Evolutionary conservation across 2,797 vertebrate species (phyloP), one percentile per base, ranked within the genome.

Genomic region (Champsocephalus gunnari): DNA sequence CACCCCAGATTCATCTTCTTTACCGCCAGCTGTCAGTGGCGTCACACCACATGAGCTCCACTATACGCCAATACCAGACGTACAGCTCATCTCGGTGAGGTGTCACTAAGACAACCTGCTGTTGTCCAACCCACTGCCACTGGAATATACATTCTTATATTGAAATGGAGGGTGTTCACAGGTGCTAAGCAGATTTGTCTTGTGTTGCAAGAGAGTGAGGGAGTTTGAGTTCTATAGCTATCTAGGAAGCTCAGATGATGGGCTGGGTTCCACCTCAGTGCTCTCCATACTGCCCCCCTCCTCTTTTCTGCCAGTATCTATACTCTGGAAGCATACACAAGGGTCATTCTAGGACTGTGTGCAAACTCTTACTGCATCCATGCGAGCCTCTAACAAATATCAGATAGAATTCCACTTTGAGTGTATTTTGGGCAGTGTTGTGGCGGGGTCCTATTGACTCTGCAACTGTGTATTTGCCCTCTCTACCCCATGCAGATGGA

Each of bases 1-100:
- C 79, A 82, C 83, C 86, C 43, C 2, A 90, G 88, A 94, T 94
- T 90, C 81, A 94, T 94, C 92, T 91, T 90, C 87, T 91, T 90
- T 91, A 92, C 48, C 47, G 71, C 49, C 49, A 49, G 83, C 88
- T 92, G 91, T 92, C 92, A 91, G 80, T 44, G 63, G 73, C 77
- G 77, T 86, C 81, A 82, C 79, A 79, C 66, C 75, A 32, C 82
- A 71, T 51, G 67, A 74, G 68, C 71, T 60, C 72, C 43, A 17
- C 57, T 38, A 54, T 8, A 68, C 64, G 76, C 71, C 73, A 45
- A 77, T 61, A 81, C 72, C 74, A 77, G 77, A 75, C 67, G 44
- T 60, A n/a, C 60, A 63, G 79, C 75, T 75, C 77, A 66, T 83
- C 81, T 83, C 41, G 5, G 51, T 24, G 65, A 80, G 71, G 77